Evolutionary conservation across 1,140 invertebrate genomes (phyloP).

Genomic region (Drosophila quadrilineata): DNA sequence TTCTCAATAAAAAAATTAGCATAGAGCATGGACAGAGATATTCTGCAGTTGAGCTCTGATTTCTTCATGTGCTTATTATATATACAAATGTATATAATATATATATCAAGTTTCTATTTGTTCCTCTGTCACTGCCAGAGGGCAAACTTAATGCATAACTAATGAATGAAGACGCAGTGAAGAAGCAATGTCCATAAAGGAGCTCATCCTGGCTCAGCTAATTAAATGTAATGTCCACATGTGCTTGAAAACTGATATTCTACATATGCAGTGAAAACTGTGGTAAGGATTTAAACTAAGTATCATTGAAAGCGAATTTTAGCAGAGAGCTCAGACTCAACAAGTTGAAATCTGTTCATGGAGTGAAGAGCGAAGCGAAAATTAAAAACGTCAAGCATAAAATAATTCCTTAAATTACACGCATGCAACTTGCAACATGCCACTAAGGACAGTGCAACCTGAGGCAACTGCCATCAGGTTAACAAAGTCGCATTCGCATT

Average conservation of each 20-base stretch:
- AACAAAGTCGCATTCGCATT: slow-evolving; percentile 65
- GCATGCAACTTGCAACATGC: slow-evolving; percentile 31
- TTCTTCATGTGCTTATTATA: slow-evolving; percentile 75
- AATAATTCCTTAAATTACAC: slow-evolving; percentile 73
- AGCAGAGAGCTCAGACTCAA: slow-evolving; percentile 37
- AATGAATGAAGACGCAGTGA: slow-evolving; percentile 34
- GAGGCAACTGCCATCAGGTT: slow-evolving; percentile 11
- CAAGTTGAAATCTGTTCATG: slow-evolving; percentile 69
- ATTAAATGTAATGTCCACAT: slow-evolving; percentile 61
- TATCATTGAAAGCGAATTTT: neutral
- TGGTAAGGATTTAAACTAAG: slow-evolving; percentile 6
- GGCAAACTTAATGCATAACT: slow-evolving; percentile 66
- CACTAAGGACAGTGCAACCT: too few relatives aligned
- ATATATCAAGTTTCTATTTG: slow-evolving; percentile 34
- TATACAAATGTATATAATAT: too few relatives aligned
- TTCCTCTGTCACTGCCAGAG: slow-evolving; percentile 10
- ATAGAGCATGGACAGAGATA: slow-evolving; percentile 3
- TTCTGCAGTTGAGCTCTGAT: slow-evolving; percentile 17
- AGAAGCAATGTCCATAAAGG: neutral
- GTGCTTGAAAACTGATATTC: slow-evolving; percentile 57
- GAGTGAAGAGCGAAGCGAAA: slow-evolving; percentile 47
- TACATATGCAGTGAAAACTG: neutral
- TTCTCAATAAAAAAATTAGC: slow-evolving; percentile 21
- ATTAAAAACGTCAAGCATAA: slow-evolving; percentile 70
- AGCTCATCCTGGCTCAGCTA: slow-evolving; percentile 22